Evolutionary conservation across 92 coral and sea anemone genomes (phyloP).

Genomic region (Nematostella vectensis): DNA sequence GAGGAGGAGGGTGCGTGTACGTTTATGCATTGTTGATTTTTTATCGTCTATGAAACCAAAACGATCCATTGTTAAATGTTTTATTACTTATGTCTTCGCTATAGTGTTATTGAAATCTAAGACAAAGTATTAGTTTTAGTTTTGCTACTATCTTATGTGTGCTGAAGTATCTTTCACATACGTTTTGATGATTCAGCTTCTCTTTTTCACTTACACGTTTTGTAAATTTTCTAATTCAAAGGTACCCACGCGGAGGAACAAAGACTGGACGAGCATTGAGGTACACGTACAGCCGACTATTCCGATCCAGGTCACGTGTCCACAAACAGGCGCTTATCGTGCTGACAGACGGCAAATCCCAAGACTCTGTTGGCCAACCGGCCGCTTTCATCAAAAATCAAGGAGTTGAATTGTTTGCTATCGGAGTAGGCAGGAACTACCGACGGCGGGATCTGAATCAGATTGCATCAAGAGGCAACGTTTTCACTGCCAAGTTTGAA

Average conservation of each 20-base stretch:
- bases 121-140: too few relatives aligned
- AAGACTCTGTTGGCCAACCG: constrained; percentile 40
- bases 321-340: constrained; percentile 50
- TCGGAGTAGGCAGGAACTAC: constrained; percentile 19
- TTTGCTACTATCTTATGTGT: too few relatives aligned
- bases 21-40: too few relatives aligned
- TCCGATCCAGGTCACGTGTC: constrained; percentile 27
- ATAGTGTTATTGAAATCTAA: too few relatives aligned
- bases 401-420: constrained; percentile 54
- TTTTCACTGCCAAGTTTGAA: constrained; percentile 18
- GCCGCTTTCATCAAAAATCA: constrained; percentile 28
- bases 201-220: too few relatives aligned
- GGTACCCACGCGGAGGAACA: constrained; percentile 65
- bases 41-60: too few relatives aligned
- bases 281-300: constrained; percentile 32
- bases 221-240: not conserved
- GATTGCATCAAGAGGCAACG: constrained; percentile 28
- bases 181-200: too few relatives aligned
- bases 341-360: constrained; percentile 60
- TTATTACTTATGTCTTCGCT: too few relatives aligned
- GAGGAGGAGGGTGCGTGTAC: too few relatives aligned
- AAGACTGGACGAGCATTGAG: constrained; percentile 48
- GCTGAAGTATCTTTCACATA: too few relatives aligned
- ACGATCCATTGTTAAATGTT: too few relatives aligned
- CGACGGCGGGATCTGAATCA: constrained; percentile 13